Conservation (phyloP, 2,113 vertebrate species). For the Pelmatolapia mariae region DNA sequence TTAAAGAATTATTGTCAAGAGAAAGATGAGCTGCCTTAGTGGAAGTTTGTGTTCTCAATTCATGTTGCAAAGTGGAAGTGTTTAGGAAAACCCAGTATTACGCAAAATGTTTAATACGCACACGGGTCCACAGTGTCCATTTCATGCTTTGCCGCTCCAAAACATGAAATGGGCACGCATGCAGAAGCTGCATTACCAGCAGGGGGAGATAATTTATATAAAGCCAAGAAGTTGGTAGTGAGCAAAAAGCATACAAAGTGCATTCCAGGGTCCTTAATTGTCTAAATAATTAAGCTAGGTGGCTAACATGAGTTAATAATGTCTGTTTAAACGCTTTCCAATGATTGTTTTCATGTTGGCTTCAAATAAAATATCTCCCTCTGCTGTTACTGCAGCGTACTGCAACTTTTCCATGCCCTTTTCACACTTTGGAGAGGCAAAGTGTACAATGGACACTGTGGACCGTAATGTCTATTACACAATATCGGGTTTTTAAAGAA, state of each 20-base stretch:
- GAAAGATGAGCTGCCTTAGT: not conserved
- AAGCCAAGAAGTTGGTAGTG: not conserved
- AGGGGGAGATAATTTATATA: not conserved
- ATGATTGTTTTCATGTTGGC: not conserved
- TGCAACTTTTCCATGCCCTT: not conserved
- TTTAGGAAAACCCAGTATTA: not conserved
- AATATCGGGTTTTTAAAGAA: fast-evolving
- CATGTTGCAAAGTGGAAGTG: not conserved
- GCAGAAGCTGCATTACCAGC: not conserved
- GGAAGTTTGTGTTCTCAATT: not conserved
- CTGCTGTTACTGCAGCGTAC: not conserved
- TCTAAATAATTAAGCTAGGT: not conserved
- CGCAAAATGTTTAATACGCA: not conserved
- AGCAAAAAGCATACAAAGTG: not conserved
- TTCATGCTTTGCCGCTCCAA: not conserved
- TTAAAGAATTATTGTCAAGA: not conserved
- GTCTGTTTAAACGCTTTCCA: not conserved
- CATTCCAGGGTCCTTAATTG: not conserved
- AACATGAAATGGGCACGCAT: not conserved
- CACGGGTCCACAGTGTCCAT: not conserved
- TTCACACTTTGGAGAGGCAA: not conserved
- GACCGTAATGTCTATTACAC: not conserved
- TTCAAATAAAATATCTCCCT: not conserved
- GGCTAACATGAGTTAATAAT: not conserved
- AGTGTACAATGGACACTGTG: not conserved